These are phyloP conservation scores for Trematomus loennbergii DNA, from an alignment of 2,113 vertebrate species.

Conservation along the genomic window DNA sequence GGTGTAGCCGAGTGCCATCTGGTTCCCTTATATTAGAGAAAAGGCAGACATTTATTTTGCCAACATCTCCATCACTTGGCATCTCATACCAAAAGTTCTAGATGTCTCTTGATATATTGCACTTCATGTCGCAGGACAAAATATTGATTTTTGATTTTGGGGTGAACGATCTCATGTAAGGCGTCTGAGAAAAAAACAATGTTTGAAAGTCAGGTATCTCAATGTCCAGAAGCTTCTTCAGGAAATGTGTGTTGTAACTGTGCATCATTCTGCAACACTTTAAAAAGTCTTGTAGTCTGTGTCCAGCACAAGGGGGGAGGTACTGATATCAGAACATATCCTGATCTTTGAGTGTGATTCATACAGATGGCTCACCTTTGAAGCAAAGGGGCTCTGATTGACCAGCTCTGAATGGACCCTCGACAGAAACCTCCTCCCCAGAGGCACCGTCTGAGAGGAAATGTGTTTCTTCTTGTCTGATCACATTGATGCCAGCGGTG, in stretches of 20 bases:
- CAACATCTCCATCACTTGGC: too few relatives aligned
- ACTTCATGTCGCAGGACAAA: too few relatives aligned
- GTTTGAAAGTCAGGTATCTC: conserved; percentile 43
- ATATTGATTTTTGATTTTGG: too few relatives aligned
- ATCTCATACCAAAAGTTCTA: too few relatives aligned
- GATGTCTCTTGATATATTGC: too few relatives aligned
- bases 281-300: conserved; percentile 64
- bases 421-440: conserved; percentile 32
- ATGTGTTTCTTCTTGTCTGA: conserved; percentile 30
- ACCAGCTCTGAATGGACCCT: conserved; percentile 56
- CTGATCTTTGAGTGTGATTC: conserved; percentile 43
- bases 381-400: conserved; percentile 39
- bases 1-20: too few relatives aligned
- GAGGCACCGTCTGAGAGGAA: conserved; percentile 33
- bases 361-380: conserved; percentile 44
- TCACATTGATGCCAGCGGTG: conserved; percentile 1
- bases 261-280: conserved; percentile 23
- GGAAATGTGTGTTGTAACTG: conserved; percentile 38
- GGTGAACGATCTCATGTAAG: not conserved
- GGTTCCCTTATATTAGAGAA: too few relatives aligned
- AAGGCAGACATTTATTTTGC: too few relatives aligned
- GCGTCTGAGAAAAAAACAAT: conserved; percentile 6
- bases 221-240: conserved; percentile 10
- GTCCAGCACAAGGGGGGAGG: conserved; percentile 66
- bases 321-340: conserved; percentile 51